Conservation (phyloP, 2,113 vertebrate genomes). For the Phainopepla nitens region DNA sequence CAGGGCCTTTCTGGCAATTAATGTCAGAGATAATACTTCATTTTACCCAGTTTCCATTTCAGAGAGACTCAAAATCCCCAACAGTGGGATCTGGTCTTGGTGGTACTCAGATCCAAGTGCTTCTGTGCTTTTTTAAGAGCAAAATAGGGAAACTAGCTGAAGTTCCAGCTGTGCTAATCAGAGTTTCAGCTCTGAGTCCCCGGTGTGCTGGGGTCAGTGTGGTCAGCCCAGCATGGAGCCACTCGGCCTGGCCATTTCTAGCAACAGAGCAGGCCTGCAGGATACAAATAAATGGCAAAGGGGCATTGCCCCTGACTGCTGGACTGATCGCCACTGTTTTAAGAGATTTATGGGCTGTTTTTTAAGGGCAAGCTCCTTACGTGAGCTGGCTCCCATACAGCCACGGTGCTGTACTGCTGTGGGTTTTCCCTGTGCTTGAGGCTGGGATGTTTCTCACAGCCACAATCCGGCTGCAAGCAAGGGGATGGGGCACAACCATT, state of each 20-base stretch:
- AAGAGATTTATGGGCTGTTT: neutral
- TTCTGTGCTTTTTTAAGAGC: neutral
- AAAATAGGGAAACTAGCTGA: neutral
- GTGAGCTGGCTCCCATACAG: neutral
- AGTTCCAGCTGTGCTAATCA: neutral
- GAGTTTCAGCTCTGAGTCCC: neutral
- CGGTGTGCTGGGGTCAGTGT: accelerated
- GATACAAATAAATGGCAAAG: neutral
- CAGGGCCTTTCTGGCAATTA: neutral
- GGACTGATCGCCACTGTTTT: neutral
- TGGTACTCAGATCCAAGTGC: neutral
- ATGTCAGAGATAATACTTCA: neutral
- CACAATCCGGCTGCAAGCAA: accelerated
- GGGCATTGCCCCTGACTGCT: neutral
- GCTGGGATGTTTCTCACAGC: neutral
- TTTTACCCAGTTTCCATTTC: neutral
- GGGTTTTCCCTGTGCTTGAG: neutral
- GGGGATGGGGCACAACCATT: accelerated
- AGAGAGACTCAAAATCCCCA: neutral
- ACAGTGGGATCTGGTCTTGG: neutral
- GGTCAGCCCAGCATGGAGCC: neutral
- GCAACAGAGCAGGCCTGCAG: neutral
- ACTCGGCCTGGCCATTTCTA: neutral
- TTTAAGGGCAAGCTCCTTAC: neutral
- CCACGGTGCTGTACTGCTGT: accelerated